Evolutionary conservation across 2,888 invertebrate genomes (phyloP), one percentile per base, ranked within the genome.

Genomic region (Heliconius ismenius): DNA sequence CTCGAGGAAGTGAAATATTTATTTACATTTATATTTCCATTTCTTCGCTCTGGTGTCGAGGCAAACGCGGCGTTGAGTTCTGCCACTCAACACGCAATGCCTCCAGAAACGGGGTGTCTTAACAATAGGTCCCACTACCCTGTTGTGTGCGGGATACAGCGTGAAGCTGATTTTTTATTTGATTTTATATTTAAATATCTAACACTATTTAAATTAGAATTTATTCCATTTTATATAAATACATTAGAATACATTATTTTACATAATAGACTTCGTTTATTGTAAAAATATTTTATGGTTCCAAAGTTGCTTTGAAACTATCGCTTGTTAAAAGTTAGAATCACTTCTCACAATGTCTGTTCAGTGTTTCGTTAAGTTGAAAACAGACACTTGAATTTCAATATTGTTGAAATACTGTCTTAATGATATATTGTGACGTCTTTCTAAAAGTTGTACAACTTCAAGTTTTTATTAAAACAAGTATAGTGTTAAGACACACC

Each of bases 251-350:
- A 58, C 10, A 11, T 58, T 60, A 58, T 67, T 4, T 13, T n/a
- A 15, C 10, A 26, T 54, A 32, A 65, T 65, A 36, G 13, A 36
- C 32, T 39, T 36, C 15, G 10, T n/a, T 28, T 28, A 28, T 18
- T 43, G 24, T 43, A 68, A 70, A 7, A 32, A 24, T 58, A n/a
- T 70, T 49, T 9, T 3, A 21, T 26, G 43, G 24, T 21, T 21
- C 63, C 43, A 43, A 13, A 62, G 0, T 26, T 73, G 10, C 28
- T 63, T 73, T 63, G 28, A 63, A 43, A n/a, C 18, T 26, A 39
- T 62, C 73, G 73, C 39, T 62, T 73, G 73, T 73, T 73, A 73
- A 73, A 63, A 43, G 26, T 73, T 73, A 24, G 18, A 63, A 62
- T 73, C 62, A 62, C 60, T 26, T 58, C 58, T 58, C n/a, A 32